A percentile compares a stretch with the other conserved stretches of the same genome.
Evolutionary conservation across 35 echinoderm and acorn worm species (phyloP).

Genomic region (Holothuria glaberrima): DNA sequence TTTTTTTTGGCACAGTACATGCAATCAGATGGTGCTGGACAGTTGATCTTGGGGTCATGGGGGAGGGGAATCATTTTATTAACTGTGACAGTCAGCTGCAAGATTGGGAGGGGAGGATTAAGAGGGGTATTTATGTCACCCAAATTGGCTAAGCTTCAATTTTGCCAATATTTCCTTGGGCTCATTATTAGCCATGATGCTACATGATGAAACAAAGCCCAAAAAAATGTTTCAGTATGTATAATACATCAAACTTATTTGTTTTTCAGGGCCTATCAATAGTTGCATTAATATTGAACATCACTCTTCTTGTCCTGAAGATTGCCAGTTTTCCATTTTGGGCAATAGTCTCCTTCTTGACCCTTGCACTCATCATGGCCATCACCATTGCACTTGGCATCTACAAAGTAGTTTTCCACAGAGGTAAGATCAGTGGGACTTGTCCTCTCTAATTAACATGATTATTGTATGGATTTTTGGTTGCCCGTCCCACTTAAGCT

Average conservation of each 20-base stretch:
- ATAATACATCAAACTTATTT: background rate
- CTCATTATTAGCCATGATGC: too few species aligned
- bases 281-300: background rate
- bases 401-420: constrained; percentile 44
- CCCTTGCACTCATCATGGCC: constrained; percentile 26
- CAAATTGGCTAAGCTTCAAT: too few species aligned
- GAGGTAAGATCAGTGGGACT: background rate
- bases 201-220: too few species aligned
- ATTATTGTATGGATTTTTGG: too few species aligned
- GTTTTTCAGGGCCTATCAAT: background rate
- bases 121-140: too few species aligned
- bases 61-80: background rate
- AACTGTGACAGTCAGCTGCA: background rate
- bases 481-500: too few species aligned
- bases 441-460: too few species aligned
- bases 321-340: constrained; percentile 52
- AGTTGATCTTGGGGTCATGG: background rate
- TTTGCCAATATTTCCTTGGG: too few species aligned
- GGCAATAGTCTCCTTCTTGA: constrained; percentile 53
- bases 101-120: background rate
- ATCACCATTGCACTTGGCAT: constrained; percentile 43
- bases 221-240: too few species aligned
- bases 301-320: background rate
- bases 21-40: too few species aligned
- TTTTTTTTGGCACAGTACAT: too few species aligned